Percentiles rank a stretch among this genome's conserved stretches.
Evolutionary conservation across 2,113 vertebrate genomes (phyloP).

Genomic region (Lampris megalopsis): DNA sequence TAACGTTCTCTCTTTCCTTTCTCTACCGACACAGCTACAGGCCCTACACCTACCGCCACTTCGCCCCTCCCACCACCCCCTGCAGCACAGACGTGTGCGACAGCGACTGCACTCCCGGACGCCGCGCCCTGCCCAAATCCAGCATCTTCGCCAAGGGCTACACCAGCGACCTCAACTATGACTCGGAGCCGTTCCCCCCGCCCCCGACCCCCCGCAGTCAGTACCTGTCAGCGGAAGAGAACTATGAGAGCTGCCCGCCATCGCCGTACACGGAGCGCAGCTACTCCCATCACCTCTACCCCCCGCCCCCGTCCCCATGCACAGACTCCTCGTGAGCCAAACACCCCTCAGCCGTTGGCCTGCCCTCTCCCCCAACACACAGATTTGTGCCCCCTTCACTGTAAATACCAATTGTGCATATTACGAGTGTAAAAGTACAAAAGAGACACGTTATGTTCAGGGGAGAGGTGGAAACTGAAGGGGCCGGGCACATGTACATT

Average conservation of each 20-base stretch:
- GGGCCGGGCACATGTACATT: slow-evolving; percentile 81
- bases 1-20: too few species aligned
- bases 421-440: slow-evolving; percentile 80
- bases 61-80: slow-evolving; percentile 96
- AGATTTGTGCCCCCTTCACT: slow-evolving; percentile 74
- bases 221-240: slow-evolving; percentile 97
- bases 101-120: slow-evolving; percentile 96
- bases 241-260: slow-evolving; percentile 97
- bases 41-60: slow-evolving; percentile 95
- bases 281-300: slow-evolving; percentile 97
- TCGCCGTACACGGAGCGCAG: slow-evolving; percentile 96
- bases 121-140: slow-evolving; percentile 79
- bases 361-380: slow-evolving; percentile 58
- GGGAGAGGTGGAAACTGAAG: slow-evolving; percentile 27
- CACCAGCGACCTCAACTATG: slow-evolving; percentile 95
- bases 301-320: slow-evolving; percentile 94
- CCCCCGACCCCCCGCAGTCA: slow-evolving; percentile 96
- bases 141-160: slow-evolving; percentile 87
- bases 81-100: slow-evolving; percentile 98
- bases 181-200: slow-evolving; percentile 95
- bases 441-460: slow-evolving; percentile 73
- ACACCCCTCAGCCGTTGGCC: slow-evolving; percentile 32
- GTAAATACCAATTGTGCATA: slow-evolving; percentile 88
- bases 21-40: slow-evolving; percentile 83
- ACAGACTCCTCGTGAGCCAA: slow-evolving; percentile 95